A percentile compares a stretch with the other conserved stretches of the same genome.
Evolutionary conservation across 2,888 invertebrate genomes (phyloP).

Genomic region (Synergus umbraculus): DNA sequence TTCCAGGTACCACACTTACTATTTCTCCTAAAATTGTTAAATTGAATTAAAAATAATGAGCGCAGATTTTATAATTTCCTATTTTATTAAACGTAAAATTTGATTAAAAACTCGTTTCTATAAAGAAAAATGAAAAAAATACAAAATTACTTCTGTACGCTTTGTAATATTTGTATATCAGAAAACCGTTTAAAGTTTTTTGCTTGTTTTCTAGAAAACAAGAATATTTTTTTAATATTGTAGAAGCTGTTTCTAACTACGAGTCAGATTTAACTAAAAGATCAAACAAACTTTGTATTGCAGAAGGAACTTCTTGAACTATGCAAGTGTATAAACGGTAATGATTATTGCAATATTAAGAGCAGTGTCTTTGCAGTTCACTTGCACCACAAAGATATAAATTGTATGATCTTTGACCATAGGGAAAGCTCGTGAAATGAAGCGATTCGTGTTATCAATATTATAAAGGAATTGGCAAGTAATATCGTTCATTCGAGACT

Average conservation of each 20-base stretch:
- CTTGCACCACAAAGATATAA: slow-evolving; percentile 11
- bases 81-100: no score
- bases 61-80: no score
- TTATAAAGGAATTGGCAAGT: slow-evolving; percentile 2
- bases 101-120: not conserved
- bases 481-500: not conserved
- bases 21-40: no score
- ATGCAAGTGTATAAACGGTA: not conserved
- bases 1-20: not conserved
- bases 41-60: no score
- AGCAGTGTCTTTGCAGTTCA: not conserved
- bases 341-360: slow-evolving; percentile 4
- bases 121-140: not conserved
- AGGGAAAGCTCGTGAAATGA: not conserved
- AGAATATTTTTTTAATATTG: no score
- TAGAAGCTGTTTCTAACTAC: no score
- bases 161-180: no score
- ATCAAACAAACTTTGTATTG: not conserved
- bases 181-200: no score
- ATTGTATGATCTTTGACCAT: slow-evolving; percentile 35
- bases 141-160: no score
- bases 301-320: not conserved
- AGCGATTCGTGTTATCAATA: not conserved
- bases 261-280: no score
- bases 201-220: no score